Conservation (phyloP, 2,797 vertebrate species). For the Ispidina lecontei region DNA sequence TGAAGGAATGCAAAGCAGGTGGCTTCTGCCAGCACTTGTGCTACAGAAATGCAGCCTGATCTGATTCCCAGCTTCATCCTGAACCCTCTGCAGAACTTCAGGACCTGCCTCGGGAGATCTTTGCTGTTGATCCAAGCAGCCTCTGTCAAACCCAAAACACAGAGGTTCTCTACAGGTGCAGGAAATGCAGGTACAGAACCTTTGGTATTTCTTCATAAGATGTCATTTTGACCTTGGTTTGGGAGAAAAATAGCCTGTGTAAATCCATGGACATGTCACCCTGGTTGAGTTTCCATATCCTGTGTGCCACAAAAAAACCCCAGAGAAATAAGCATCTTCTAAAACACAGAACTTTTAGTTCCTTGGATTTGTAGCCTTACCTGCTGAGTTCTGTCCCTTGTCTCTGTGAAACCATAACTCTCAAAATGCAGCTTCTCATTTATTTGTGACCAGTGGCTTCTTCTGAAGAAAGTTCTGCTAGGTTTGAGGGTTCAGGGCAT, state of each 20-base stretch:
- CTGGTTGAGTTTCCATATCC: neutral
- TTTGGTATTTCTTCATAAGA: neutral
- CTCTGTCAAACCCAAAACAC: slow-evolving; percentile 67
- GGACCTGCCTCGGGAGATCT: slow-evolving; percentile 87
- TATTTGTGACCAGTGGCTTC: neutral
- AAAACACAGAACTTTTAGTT: neutral
- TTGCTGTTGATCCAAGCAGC: slow-evolving; percentile 86
- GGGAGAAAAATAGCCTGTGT: neutral
- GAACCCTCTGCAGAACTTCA: slow-evolving; percentile 80
- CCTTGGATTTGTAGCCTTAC: neutral
- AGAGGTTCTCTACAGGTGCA: slow-evolving; percentile 89
- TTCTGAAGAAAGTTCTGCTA: neutral
- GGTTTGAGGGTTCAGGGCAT: neutral
- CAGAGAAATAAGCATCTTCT: neutral
- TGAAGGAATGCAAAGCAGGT: neutral
- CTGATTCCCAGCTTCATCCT: neutral
- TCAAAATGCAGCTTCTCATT: neutral
- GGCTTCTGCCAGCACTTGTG: neutral
- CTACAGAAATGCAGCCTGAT: neutral
- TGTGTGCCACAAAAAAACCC: neutral
- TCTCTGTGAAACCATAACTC: neutral
- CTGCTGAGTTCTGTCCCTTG: accelerated
- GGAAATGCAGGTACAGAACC: slow-evolving; percentile 90
- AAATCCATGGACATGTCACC: neutral
- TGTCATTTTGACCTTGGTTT: neutral